These are phyloP conservation scores for Nicator chloris DNA, from an alignment of 2,113 vertebrate species.

Conservation along the genomic window DNA sequence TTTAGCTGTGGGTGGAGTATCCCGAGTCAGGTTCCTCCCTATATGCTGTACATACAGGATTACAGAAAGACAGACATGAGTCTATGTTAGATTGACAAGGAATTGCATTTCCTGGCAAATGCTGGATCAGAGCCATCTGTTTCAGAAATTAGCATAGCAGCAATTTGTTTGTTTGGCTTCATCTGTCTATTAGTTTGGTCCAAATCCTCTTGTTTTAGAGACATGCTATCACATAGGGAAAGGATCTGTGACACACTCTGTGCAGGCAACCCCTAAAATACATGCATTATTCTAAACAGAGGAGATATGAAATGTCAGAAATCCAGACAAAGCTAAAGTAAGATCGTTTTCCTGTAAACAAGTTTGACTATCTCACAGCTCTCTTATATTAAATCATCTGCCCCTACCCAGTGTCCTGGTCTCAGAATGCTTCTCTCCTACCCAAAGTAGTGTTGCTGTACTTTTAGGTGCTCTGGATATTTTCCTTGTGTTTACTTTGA, in stretches of 20 bases:
- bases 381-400: background rate
- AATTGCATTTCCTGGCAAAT: constrained; percentile 32
- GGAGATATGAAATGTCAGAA: background rate
- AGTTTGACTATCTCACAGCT: background rate
- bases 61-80: background rate
- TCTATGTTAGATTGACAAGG: constrained; percentile 28
- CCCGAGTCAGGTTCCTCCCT: constrained; percentile 9
- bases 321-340: background rate
- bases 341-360: background rate
- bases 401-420: background rate
- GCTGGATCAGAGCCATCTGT: constrained; percentile 50
- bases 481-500: background rate
- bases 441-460: background rate
- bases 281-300: background rate
- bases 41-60: constrained; percentile 11
- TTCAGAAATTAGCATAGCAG: constrained; percentile 53
- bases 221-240: background rate
- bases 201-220: constrained; percentile 37
- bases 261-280: background rate
- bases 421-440: background rate
- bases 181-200: constrained; percentile 49
- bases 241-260: background rate
- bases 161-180: constrained; percentile 58
- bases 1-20: constrained; percentile 39
- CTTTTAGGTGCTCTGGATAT: background rate